Evolutionary conservation across 1,140 invertebrate genomes (phyloP), one percentile per base, ranked within the genome.

Genomic region (Colletes latitarsis): DNA sequence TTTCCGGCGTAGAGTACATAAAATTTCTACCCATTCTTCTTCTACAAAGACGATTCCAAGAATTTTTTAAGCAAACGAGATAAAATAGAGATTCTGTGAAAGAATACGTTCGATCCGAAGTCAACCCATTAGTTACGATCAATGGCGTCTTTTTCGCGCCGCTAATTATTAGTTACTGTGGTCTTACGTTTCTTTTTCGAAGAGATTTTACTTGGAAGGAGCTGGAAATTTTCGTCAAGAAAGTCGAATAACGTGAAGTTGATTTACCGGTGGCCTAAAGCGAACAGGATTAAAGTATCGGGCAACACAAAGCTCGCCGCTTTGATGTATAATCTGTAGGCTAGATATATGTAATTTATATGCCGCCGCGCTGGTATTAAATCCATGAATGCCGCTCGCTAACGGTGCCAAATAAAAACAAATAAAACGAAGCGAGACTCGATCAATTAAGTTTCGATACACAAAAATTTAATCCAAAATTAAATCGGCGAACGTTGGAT

Each of bases 201-300:
- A 30, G 30, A 30, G 30, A 30, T 30, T 30, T 30, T 30, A 30
- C 30, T 30, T 30, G 0, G 30, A 30, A 30, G 30, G 30, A 2
- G 30, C 2, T 30, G 0, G 30, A 30, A 30, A 30, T 30, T 0
- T 30, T 30, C 30, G 30, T 30, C 2, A 30, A 30, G 30, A 43
- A 64, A 39, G n/a, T n/a, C n/a, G n/a, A n/a, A n/a, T n/a, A n/a
- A n/a, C n/a, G n/a, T n/a, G n/a, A n/a, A n/a, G 2, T n/a, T 43
- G 63, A 64, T 64, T 64, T 43, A 46, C n/a, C n/a, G 39, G 63
- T 17, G 6, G 39, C 15, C 30, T 6, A 39, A 4, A 17, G 15
- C 15, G 63, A 4, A n/a, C 39, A 9, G 63, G 63, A 64, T 64
- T 43, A 64, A 64, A 64, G 63, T 64, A 64, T 43, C 41, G 39